phyloP scores from a whole-genome alignment of 2,888 invertebrate species.

The Cantharis rustica region DNA sequence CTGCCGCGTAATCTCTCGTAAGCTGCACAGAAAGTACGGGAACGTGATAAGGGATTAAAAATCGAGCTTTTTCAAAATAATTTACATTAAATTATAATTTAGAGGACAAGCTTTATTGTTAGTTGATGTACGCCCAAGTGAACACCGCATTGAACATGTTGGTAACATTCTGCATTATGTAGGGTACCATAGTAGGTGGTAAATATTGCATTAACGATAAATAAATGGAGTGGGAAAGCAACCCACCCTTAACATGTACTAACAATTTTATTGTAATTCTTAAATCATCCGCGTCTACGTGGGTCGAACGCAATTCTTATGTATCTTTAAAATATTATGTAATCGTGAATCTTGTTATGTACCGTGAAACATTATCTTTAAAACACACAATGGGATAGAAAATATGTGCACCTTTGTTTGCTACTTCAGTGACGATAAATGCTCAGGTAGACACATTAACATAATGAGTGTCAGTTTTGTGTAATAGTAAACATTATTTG shows the following conservation, averaged over 20 bases:
- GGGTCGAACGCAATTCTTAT: slow-evolving; percentile 11
- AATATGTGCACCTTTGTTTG: slow-evolving; percentile 22
- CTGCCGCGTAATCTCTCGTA: neutral
- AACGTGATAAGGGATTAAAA: neutral
- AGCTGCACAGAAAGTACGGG: neutral
- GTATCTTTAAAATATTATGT: slow-evolving; percentile 9
- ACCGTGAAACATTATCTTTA: slow-evolving; percentile 20
- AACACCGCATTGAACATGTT: neutral
- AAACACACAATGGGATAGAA: slow-evolving; percentile 15
- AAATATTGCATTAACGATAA: slow-evolving; percentile 4
- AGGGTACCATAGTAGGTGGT: slow-evolving; percentile 9
- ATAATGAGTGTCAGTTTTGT: slow-evolving; percentile 34
- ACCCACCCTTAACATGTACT: slow-evolving; percentile 26
- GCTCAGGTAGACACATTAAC: slow-evolving; percentile 34
- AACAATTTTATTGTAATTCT: slow-evolving; percentile 16
- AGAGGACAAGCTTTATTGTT: neutral
- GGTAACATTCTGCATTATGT: neutral
- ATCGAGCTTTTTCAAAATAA: neutral
- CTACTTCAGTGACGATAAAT: slow-evolving; percentile 10
- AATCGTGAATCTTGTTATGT: slow-evolving; percentile 12
- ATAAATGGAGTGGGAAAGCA: slow-evolving; percentile 16
- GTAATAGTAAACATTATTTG: slow-evolving; percentile 17
- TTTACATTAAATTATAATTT: neutral
- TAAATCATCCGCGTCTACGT: slow-evolving; percentile 15
- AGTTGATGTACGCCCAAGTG: neutral